Evolutionary conservation across 2,797 vertebrate genomes (phyloP), one percentile per base, ranked within the genome.

Genomic region (Coregonus sp.): DNA sequence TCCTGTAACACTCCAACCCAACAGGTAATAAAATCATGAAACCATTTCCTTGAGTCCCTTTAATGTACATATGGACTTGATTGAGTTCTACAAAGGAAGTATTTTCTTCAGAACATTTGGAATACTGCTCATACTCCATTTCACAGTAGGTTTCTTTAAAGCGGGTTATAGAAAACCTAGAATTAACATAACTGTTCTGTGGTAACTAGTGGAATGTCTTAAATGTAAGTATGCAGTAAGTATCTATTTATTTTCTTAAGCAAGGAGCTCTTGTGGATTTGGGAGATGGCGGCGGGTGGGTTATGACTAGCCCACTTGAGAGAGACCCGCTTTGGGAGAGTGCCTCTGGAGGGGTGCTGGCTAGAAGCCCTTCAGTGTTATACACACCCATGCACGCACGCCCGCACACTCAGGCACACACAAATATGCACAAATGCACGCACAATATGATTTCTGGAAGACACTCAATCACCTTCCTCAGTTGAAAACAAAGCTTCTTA

Each of bases 121-220:
- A 51, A 67, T 76, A 6, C 35, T 7, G 47, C 33, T 12, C 12
- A 51, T 66, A 31, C 14, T 75, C 40, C 47, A 29, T 67, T 56
- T 56, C 65, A n/a, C 50, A 51, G 50, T 37, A 31, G 61, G 37
- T 66, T 66, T 16, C 40, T 52, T 75, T 66, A 47, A 72, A n/a
- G 37, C 51, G 25, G 54, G 75, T 76, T 80, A 70, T 76, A 61
- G 7, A 63, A 74, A 74, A 54, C 47, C 70, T 78, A 69, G 78
- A 78, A 81, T 82, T 29, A 77, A 71, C 73, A 78, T 68, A 77
- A 75, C 69, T 72, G 69, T 76, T 66, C 59, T 79, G 54, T 35
- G 73, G 67, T 72, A 67, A 59, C 80, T 80, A 73, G 77, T 54
- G 50, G 20, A 67, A 40, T 67, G 29, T 18, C 31, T 35, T 51